A percentile compares a stretch with the other conserved stretches of the same genome.
phyloP scores from a whole-genome alignment of 2,113 vertebrate genomes.

The Mesocricetus auratus region DNA sequence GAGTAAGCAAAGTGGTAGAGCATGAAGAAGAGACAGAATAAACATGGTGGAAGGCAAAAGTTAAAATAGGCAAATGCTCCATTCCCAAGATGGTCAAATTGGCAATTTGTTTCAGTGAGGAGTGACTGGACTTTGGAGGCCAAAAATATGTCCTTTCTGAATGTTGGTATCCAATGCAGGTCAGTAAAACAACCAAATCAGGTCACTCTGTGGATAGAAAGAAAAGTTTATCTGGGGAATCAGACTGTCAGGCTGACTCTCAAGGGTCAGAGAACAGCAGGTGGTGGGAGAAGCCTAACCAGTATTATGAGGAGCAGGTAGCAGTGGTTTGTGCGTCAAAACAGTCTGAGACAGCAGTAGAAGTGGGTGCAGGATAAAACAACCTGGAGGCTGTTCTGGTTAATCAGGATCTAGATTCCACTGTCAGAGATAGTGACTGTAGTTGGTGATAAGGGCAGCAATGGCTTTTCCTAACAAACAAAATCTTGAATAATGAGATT shows the following conservation, averaged over 20 bases:
- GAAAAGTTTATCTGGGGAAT: background rate
- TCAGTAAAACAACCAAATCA: background rate
- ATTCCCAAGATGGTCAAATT: background rate
- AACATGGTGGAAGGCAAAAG: background rate
- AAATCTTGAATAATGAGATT: background rate
- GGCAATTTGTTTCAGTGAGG: background rate
- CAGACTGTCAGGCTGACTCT: background rate
- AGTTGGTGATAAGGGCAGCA: background rate
- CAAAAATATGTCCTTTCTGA: background rate
- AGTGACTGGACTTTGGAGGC: background rate
- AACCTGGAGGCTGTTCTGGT: background rate
- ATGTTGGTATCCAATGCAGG: background rate
- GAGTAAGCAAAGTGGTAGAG: background rate
- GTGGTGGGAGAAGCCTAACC: too few relatives aligned
- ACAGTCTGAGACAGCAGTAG: background rate
- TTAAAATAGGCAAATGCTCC: background rate
- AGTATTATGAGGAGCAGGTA: background rate
- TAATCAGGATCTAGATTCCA: background rate
- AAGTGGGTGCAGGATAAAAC: background rate
- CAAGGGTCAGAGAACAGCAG: too few relatives aligned
- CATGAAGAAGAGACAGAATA: background rate
- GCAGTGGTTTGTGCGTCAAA: too few relatives aligned
- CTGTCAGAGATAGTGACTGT: background rate
- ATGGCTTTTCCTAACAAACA: background rate
- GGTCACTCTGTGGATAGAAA: background rate